Conservation (phyloP, 2,888 invertebrate genomes). For the Myopa tessellatipennis region DNA sequence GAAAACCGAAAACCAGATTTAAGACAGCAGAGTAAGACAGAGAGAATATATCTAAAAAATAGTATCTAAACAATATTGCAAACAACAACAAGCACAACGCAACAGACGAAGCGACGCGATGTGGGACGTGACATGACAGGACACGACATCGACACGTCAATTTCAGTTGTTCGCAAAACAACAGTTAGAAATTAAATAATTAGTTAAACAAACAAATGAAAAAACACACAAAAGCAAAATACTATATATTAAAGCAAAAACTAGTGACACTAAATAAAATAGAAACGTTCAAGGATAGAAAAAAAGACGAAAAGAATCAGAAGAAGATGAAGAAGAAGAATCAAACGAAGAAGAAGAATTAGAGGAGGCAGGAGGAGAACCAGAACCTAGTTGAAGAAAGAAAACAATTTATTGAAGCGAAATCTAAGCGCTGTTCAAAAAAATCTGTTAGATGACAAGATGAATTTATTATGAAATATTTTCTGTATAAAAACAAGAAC, state of each 20-base stretch:
- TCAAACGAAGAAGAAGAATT: no score
- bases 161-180: no score
- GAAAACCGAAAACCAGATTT: constrained; percentile 41
- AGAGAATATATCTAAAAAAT: constrained; percentile 38
- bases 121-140: no score
- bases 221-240: neutral
- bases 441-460: neutral
- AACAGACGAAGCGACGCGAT: no score
- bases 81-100: constrained; percentile 1
- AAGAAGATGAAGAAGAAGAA: no score
- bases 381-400: neutral
- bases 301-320: neutral
- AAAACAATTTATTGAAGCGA: neutral
- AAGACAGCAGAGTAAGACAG: constrained; percentile 47
- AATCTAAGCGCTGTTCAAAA: neutral
- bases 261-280: neutral
- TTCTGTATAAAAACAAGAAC: no score
- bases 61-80: constrained; percentile 39
- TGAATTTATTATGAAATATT: no score
- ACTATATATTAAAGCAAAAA: neutral
- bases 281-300: neutral
- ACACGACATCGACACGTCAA: no score
- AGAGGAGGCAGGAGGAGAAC: no score
- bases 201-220: no score
- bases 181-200: no score